A percentile compares a stretch with the other conserved stretches of the same genome.
Evolutionary conservation across 2,797 vertebrate species (phyloP).

Genomic region (Malurus splendens): DNA sequence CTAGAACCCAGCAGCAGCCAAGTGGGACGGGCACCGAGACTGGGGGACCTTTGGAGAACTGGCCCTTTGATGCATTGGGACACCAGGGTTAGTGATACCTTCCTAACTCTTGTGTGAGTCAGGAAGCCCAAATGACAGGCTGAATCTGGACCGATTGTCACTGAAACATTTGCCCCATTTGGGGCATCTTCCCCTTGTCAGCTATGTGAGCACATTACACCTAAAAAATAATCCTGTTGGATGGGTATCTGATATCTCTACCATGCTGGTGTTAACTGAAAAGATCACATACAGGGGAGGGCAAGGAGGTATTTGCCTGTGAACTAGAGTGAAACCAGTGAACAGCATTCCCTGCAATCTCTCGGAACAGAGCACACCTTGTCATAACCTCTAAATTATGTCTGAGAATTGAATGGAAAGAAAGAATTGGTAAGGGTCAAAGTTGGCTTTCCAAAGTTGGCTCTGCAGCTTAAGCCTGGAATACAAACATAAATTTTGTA

Average conservation of each 20-base stretch:
- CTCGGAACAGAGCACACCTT: neutral
- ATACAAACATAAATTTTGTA: neutral
- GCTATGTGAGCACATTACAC: neutral
- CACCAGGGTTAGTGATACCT: neutral
- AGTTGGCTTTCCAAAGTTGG: neutral
- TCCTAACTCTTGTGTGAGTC: neutral
- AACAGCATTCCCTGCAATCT: neutral
- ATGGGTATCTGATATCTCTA: neutral
- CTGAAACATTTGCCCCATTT: neutral
- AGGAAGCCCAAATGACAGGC: neutral
- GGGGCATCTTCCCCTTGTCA: neutral
- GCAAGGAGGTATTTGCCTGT: neutral
- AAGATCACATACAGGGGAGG: neutral
- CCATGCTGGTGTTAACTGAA: neutral
- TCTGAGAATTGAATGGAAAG: neutral
- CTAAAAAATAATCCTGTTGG: neutral
- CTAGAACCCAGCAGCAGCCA: neutral
- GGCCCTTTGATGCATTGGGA: neutral
- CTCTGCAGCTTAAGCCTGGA: neutral
- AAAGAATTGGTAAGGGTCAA: neutral
- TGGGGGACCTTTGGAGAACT: neutral
- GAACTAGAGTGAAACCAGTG: neutral
- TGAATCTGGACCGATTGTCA: neutral
- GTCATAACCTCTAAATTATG: neutral
- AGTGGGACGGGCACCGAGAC: neutral